Evolutionary conservation across 2,113 vertebrate species (phyloP), one percentile per base, ranked within the genome.

Genomic region (Regulus satrapa): DNA sequence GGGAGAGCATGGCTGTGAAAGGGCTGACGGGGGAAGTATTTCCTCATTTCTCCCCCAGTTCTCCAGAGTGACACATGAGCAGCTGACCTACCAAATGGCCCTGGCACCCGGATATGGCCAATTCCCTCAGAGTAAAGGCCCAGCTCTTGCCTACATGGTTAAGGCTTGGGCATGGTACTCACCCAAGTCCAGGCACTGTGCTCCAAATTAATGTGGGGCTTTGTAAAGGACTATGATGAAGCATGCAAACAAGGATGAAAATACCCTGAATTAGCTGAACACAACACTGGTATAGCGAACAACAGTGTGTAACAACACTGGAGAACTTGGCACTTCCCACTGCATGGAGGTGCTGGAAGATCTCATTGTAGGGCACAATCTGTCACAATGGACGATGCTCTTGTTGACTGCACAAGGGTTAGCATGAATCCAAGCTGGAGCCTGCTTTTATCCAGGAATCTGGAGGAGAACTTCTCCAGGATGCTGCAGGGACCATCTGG

Each of bases 401-500:
- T 40, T 49, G 41, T 68, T 43, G 64, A n/a, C 36, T 61, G 17
- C 84, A 38, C 20, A 2, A 3, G n/a, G 83, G 83, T 91, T 91
- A 94, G 91, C 0, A 0, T 9, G 81, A 69, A 89, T 76, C 43
- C 3, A 3, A 76, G 74, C 55, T 55, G 75, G 32, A 89, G 71
- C 62, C 69, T 79, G 41, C 81, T 91, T 72, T 48, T 26, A 73
- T 49, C 56, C 69, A 91, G 89, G 71, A 66, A 76, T 48, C 51
- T 43, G 77, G 41, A 92, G 88, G 28, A 82, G 74, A 91, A 25
- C 1, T 1, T 62, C 91, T 58, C 54, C 91, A 68, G 73, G 77
- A 87, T 76, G 74, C 89, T 75, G 58, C 87, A 82, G 74, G 62
- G 74, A 91, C 89, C 91, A 95, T 89, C 93, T 95, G 93, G 77